Evolutionary conservation across 2,113 vertebrate genomes (phyloP).

Genomic region (Speoplatyrhinus poulsoni): DNA sequence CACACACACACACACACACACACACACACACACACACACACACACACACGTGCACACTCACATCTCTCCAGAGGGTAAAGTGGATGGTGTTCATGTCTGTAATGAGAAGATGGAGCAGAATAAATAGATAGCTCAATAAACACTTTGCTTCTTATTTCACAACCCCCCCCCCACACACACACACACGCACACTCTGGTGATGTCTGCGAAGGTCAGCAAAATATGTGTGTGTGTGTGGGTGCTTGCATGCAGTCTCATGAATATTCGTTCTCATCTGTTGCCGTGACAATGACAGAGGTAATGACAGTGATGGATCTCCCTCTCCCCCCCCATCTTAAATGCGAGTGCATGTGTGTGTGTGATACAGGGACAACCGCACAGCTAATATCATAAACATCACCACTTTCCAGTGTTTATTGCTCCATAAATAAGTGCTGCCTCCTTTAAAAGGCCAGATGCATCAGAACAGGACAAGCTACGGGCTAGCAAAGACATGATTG

Average conservation of each 20-base stretch:
- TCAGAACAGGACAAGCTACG: not conserved
- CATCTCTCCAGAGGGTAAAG: slow-evolving; percentile 69
- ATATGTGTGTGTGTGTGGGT: slow-evolving; percentile 17
- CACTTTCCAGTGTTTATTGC: slow-evolving; percentile 62
- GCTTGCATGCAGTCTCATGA: slow-evolving; percentile 61
- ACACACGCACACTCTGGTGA: slow-evolving; percentile 10
- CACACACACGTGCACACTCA: slow-evolving; percentile 23
- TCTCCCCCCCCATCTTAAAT: slow-evolving; percentile 53
- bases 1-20: not conserved
- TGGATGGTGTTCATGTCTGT: slow-evolving; percentile 80
- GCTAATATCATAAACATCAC: slow-evolving; percentile 73
- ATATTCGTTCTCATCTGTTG: slow-evolving; percentile 72
- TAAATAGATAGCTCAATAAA: slow-evolving; percentile 84
- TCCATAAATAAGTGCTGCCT: slow-evolving; percentile 48
- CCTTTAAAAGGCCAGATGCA: not conserved
- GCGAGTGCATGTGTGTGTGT: slow-evolving; percentile 24
- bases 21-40: not conserved
- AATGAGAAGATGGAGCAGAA: slow-evolving; percentile 81
- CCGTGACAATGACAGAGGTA: slow-evolving; percentile 74
- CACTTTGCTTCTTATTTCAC: slow-evolving; percentile 74
- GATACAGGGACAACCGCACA: slow-evolving; percentile 63
- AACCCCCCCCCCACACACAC: not conserved
- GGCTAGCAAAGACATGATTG: not conserved
- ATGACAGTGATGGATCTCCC: slow-evolving; percentile 80
- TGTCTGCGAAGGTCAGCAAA: slow-evolving; percentile 64